Evolutionary conservation across 2,113 vertebrate species (phyloP), one percentile per base, ranked within the genome.

Genomic region (Pica pica): DNA sequence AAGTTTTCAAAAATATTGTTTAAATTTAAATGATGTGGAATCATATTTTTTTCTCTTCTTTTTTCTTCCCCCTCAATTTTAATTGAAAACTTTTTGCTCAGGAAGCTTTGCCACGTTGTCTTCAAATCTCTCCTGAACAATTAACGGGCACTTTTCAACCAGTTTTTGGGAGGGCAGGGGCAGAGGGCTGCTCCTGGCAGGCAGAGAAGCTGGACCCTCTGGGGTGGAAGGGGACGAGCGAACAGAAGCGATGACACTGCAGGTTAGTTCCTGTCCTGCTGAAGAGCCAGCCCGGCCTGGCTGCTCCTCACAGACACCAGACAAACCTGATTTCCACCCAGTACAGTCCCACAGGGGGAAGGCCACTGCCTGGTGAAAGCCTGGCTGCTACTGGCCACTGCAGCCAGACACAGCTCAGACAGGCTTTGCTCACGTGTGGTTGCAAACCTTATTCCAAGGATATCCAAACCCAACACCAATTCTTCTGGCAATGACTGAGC

Each of bases 111-210:
- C 46, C 67, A 81, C 0, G 0, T 19, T 68, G 26, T 31, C 86
- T 67, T 37, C 79, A 60, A 74, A 86, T 41, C 33, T 77, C 52
- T 89, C 14, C 4, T 17, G 35, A 56, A 49, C 24, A 56, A 44
- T 67, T 21, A 63, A 78, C 1, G 0, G 37, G 85, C 85, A 96
- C 90, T 83, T 95, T 95, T 93, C 88, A 96, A 93, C 83, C 76
- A 68, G 79, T 52, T 60, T 86, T 67, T 24, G 26, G n/a, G 67
- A 68, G 27, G 56, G 39, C 14, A 55, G 28, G 47, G 31, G 4
- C 67, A 21, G 4, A 86, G 33, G 16, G 46, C 64, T 5, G 5
- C 46, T 92, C 83, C 61, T 41, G 44, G 68, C 1, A 8, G 46
- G 75, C 76, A 78, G 83, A 81, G 65, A 81, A 94, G 59, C 46